phyloP scores from a whole-genome alignment of 23 tunicate genomes.

The Oikopleura dioica region DNA sequence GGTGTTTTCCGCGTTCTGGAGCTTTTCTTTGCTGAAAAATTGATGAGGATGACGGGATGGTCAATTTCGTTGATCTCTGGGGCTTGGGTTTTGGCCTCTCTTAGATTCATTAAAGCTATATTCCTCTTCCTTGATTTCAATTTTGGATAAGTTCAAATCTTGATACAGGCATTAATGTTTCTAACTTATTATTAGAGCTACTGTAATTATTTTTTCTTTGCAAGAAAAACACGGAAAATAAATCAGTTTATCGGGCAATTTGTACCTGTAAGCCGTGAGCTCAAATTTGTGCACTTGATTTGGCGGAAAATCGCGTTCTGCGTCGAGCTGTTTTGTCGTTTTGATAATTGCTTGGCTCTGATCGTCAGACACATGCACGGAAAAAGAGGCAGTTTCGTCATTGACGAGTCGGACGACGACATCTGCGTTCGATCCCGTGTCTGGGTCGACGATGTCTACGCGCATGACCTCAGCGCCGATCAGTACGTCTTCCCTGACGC shows the following conservation, averaged over 20 bases:
- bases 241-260: too few species aligned
- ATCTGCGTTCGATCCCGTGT: conserved; percentile 15
- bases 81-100: too few species aligned
- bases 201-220: too few species aligned
- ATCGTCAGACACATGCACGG: conserved; percentile 15
- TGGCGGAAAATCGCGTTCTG: conserved; percentile 14
- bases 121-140: too few species aligned
- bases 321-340: conserved; percentile 14
- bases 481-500: conserved; percentile 16
- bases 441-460: conserved; percentile 15
- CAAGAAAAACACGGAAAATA: too few species aligned
- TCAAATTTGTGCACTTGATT: conserved; percentile 25
- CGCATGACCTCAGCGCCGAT: conserved; percentile 18
- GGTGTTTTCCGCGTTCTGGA: conserved; percentile 7
- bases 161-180: too few species aligned
- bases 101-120: too few species aligned
- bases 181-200: too few species aligned
- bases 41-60: too few species aligned
- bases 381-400: conserved; percentile 19
- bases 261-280: conserved; percentile 11
- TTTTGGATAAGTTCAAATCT: too few species aligned
- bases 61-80: too few species aligned
- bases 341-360: conserved; percentile 18
- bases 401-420: neutral
- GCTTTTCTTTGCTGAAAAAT: too few species aligned